These are phyloP conservation scores for Enteromius fasciolatus DNA, from an alignment of 2,797 vertebrate species.

Conservation along the genomic window DNA sequence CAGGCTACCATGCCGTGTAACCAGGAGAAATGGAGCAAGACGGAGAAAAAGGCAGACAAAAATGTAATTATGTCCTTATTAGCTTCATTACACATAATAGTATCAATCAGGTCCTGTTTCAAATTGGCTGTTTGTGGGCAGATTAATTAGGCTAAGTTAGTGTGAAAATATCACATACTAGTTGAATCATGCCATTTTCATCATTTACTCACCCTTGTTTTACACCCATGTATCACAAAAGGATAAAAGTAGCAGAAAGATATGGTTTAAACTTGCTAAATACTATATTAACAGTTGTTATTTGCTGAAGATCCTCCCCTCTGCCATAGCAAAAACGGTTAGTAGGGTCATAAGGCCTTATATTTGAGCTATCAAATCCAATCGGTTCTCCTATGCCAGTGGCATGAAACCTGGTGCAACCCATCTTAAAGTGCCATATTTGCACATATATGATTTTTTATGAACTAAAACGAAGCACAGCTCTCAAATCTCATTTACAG, in stretches of 20 bases:
- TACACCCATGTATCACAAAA: not conserved
- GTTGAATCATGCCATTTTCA: not conserved
- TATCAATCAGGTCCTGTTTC: not conserved
- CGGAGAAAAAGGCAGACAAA: not conserved
- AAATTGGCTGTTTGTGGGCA: not conserved
- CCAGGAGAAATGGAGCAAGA: not conserved
- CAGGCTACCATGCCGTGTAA: slow-evolving; percentile 19
- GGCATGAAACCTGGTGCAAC: not conserved
- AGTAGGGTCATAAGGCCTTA: not conserved
- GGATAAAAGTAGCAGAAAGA: not conserved
- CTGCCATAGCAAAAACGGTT: not conserved
- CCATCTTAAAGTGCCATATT: not conserved
- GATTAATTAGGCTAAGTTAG: slow-evolving; percentile 2
- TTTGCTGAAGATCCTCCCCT: not conserved
- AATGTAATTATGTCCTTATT: not conserved
- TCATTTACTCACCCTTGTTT: not conserved
- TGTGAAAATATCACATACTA: not conserved
- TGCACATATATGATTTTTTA: not conserved
- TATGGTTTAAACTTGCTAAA: not conserved
- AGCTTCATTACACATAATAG: not conserved
- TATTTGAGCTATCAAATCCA: not conserved
- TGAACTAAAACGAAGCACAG: not conserved
- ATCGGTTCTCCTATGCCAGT: not conserved
- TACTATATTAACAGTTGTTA: not conserved
- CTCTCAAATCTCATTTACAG: not conserved